These are phyloP conservation scores for Helicorthomorpha holstii DNA, from an alignment of 1,140 invertebrate species.

Conservation along the genomic window DNA sequence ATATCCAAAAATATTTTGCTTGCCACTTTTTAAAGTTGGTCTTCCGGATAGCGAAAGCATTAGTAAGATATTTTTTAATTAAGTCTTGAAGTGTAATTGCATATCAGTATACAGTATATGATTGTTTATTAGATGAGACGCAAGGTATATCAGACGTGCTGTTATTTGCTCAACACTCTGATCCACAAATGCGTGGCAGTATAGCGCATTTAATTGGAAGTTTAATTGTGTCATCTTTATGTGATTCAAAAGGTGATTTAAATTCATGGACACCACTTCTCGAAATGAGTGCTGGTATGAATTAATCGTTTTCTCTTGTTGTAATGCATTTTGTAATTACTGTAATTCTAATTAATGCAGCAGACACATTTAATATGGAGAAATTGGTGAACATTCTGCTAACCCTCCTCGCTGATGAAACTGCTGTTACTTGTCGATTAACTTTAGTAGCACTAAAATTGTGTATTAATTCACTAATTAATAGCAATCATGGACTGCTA, in stretches of 20 bases:
- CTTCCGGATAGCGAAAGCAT: slow-evolving; percentile 7
- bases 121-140: slow-evolving; percentile 10
- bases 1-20: slow-evolving; percentile 46
- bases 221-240: slow-evolving; percentile 43
- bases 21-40: slow-evolving; percentile 28
- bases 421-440: slow-evolving; percentile 24
- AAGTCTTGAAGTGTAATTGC: slow-evolving; percentile 3
- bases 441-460: slow-evolving; percentile 23
- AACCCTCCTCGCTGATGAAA: slow-evolving; percentile 21
- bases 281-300: neutral
- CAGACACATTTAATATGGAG: neutral
- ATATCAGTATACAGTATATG: neutral
- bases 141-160: slow-evolving; percentile 47
- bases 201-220: slow-evolving; percentile 44
- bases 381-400: slow-evolving; percentile 19
- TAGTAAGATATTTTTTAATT: slow-evolving; percentile 5
- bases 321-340: neutral
- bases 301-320: neutral
- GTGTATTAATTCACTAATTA: slow-evolving; percentile 40
- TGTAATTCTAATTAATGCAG: neutral
- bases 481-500: slow-evolving; percentile 24
- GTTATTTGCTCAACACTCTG: slow-evolving; percentile 47
- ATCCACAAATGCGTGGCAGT: slow-evolving; percentile 65
- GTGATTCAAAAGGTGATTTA: slow-evolving; percentile 34
- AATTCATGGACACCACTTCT: neutral